phyloP scores from a whole-genome alignment of 2,888 invertebrate species.

The Euproctis similis region DNA sequence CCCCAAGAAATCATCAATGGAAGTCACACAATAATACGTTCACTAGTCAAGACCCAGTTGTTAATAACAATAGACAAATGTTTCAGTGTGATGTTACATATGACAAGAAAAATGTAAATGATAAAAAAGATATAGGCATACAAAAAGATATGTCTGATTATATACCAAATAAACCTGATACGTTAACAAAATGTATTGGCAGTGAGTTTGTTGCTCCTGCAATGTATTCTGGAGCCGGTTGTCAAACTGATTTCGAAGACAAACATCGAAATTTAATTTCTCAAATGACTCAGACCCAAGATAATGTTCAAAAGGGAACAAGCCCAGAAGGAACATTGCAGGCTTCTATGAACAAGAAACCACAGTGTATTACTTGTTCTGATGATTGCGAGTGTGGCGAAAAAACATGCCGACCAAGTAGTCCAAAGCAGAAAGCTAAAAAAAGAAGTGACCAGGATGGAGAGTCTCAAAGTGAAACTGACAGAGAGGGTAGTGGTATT shows the following conservation, averaged over 20 bases:
- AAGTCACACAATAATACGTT: background rate
- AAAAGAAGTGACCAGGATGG: background rate
- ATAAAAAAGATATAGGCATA: constrained; percentile 13
- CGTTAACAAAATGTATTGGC: constrained; percentile 9
- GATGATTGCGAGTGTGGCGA: background rate
- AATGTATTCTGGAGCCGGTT: background rate
- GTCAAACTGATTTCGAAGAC: constrained; percentile 8
- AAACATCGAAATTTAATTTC: background rate
- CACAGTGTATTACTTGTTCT: constrained; percentile 2
- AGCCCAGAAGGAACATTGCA: too few species aligned
- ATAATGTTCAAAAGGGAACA: too few species aligned
- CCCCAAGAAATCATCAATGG: background rate
- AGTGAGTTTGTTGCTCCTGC: constrained; percentile 4
- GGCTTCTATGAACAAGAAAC: too few species aligned
- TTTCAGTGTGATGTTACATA: background rate
- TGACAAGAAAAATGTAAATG: constrained; percentile 1
- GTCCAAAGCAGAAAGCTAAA: background rate
- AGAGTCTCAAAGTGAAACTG: background rate
- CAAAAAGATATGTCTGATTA: constrained; percentile 19
- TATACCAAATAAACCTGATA: background rate
- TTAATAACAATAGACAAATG: background rate
- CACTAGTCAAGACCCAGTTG: background rate
- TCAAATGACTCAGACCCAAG: background rate
- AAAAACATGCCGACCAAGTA: too few species aligned
- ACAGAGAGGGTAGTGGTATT: background rate